Percentiles rank a stretch among this genome's conserved stretches.
phyloP scores from a whole-genome alignment of 92 coral and sea anemone genomes.

The Epizoanthus stellaris region DNA sequence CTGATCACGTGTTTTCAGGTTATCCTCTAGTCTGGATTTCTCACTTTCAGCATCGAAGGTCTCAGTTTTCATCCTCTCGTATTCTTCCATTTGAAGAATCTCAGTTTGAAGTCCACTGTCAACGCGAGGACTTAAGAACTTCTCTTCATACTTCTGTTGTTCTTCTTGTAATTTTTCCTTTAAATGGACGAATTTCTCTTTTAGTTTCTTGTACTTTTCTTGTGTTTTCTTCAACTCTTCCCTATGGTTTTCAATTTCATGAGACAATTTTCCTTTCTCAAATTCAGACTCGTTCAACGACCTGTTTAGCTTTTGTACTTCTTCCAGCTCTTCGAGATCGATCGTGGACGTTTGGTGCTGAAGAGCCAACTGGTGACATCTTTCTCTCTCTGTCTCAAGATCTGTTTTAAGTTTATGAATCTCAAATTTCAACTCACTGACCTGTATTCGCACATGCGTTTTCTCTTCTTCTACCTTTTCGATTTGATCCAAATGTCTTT shows the following conservation, averaged over 20 bases:
- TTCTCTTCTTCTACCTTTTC: slow-evolving; percentile 76
- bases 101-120: slow-evolving; percentile 87
- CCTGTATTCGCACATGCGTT: slow-evolving; percentile 55
- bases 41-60: slow-evolving; percentile 73
- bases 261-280: slow-evolving; percentile 75
- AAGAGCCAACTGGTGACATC: slow-evolving; percentile 52
- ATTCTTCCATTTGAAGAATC: slow-evolving; percentile 71
- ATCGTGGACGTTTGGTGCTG: slow-evolving; percentile 63
- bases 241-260: slow-evolving; percentile 67
- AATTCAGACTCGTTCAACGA: slow-evolving; percentile 83
- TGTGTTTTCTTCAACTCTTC: slow-evolving; percentile 72
- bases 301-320: slow-evolving; percentile 76
- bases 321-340: slow-evolving; percentile 68
- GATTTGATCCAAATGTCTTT: slow-evolving; percentile 77
- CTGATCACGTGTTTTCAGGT: slow-evolving; percentile 70
- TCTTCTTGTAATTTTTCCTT: slow-evolving; percentile 80
- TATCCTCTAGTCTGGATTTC: slow-evolving; percentile 70
- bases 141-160: slow-evolving; percentile 74
- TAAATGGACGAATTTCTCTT: slow-evolving; percentile 70
- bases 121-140: slow-evolving; percentile 76
- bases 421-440: slow-evolving; percentile 46
- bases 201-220: slow-evolving; percentile 78
- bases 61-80: slow-evolving; percentile 71
- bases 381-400: slow-evolving; percentile 65
- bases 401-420: slow-evolving; percentile 60